A percentile compares a stretch with the other conserved stretches of the same genome.
Evolutionary conservation across 2,113 vertebrate genomes (phyloP).

Genomic region (cat (Felis catus)): F.catus_Fca126_mat1.0 CM031423.1:16139501-16140000

Average conservation of each 20-base stretch:
- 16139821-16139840: not conserved
- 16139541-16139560: not conserved
- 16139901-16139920: constrained; percentile 6
- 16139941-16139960: not conserved
- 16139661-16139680: not conserved
- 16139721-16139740: not conserved
- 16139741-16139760: not conserved
- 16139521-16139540: not conserved
- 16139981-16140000: not conserved
- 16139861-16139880: constrained; percentile 40
- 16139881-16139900: not conserved
- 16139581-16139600: rapidly evolving
- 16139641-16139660: not conserved
- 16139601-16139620: not conserved
- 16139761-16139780: not conserved
- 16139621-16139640: not conserved
- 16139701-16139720: not conserved
- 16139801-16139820: constrained; percentile 34
- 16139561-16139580: not conserved
- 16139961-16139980: not conserved
- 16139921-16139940: constrained; percentile 22
- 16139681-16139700: not conserved
- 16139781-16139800: not conserved
- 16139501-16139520: not conserved
- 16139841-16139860: not conserved